These are phyloP conservation scores for Coregonus ussuriensis DNA, from an alignment of 2,797 vertebrate genomes.

Conservation along the genomic window DNA sequence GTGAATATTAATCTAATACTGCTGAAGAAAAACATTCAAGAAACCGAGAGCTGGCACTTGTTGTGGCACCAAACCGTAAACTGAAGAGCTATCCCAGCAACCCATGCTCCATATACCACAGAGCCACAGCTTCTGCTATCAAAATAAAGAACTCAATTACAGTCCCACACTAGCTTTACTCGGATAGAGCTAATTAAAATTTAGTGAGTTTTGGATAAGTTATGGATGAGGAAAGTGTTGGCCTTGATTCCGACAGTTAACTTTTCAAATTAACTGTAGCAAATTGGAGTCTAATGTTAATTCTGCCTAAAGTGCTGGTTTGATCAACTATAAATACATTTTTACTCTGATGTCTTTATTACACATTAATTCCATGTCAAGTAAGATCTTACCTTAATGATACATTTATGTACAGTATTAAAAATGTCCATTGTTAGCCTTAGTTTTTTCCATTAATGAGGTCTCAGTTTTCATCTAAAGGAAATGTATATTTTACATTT, in stretches of 20 bases:
- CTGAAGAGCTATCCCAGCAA: too few relatives aligned
- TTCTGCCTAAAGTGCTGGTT: too few relatives aligned
- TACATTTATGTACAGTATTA: neutral
- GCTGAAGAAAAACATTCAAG: neutral
- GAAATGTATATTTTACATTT: neutral
- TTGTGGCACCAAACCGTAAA: too few relatives aligned
- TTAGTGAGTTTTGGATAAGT: neutral
- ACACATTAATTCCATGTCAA: neutral
- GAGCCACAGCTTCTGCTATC: too few relatives aligned
- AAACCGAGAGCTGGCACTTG: too few relatives aligned
- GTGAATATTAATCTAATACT: neutral
- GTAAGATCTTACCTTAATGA: neutral
- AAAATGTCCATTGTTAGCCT: neutral
- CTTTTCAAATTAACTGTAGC: too few relatives aligned
- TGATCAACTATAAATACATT: too few relatives aligned
- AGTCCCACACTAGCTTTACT: neutral
- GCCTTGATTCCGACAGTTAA: neutral
- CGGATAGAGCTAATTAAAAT: neutral
- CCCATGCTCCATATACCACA: too few relatives aligned
- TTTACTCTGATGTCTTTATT: too few relatives aligned
- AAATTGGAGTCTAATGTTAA: too few relatives aligned
- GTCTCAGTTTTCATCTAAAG: neutral
- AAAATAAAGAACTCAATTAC: too few relatives aligned
- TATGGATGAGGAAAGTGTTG: too few relatives aligned
- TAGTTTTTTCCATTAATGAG: neutral